Evolutionary conservation across 2,888 invertebrate genomes (phyloP).

Genomic region (Neoascia interrupta): DNA sequence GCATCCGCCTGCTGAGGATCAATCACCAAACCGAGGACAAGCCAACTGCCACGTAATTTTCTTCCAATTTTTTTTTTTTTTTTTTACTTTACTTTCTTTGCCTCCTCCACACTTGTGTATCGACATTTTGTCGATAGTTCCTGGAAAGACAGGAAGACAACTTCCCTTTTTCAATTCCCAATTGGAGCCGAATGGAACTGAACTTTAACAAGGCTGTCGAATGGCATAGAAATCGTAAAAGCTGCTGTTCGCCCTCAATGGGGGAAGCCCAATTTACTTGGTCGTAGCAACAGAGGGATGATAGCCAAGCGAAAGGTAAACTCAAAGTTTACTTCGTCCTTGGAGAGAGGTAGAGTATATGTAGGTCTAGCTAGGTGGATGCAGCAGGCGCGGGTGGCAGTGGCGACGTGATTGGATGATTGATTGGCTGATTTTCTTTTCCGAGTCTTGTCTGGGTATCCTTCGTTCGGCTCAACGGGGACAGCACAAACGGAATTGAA

Average conservation of each 20-base stretch:
- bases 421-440: slow-evolving; percentile 66
- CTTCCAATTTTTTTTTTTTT: background rate
- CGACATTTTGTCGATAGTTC: background rate
- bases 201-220: slow-evolving; percentile 49
- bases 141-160: slow-evolving; percentile 27
- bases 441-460: slow-evolving; percentile 35
- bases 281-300: background rate
- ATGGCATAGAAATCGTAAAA: slow-evolving; percentile 9
- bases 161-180: slow-evolving; percentile 33
- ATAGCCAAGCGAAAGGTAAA: slow-evolving; percentile 24
- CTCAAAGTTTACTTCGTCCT: slow-evolving; percentile 19
- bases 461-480: slow-evolving; percentile 17
- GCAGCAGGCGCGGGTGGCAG: background rate
- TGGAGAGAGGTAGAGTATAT: background rate
- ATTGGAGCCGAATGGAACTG: slow-evolving; percentile 52
- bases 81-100: background rate
- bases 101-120: background rate
- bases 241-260: slow-evolving; percentile 7
- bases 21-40: slow-evolving; percentile 55
- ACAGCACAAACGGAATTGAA: slow-evolving; percentile 64
- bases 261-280: slow-evolving; percentile 53
- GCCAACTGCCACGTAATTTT: slow-evolving; percentile 44
- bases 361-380: too few species aligned
- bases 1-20: slow-evolving; percentile 57
- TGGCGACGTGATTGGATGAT: slow-evolving; percentile 63